A percentile compares a stretch with the other conserved stretches of the same genome.
Conservation (phyloP, 2,113 vertebrate genomes). For the Pandion haliaetus region DNA sequence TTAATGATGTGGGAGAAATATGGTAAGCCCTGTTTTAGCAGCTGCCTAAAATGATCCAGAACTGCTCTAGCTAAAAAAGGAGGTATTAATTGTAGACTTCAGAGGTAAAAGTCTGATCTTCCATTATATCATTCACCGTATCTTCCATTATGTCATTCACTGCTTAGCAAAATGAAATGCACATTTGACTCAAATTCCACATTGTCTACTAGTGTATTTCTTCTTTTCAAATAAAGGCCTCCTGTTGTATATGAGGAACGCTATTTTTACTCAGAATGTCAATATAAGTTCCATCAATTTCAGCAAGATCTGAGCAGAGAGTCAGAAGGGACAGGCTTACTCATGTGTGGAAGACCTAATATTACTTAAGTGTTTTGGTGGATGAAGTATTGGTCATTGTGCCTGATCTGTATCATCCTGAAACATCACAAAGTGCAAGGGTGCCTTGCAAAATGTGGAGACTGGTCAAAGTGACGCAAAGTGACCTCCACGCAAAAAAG, state of each 20-base stretch:
- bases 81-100: not conserved
- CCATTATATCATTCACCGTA: not conserved
- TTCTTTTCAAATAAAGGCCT: not conserved
- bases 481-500: fast-evolving
- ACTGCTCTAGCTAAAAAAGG: not conserved
- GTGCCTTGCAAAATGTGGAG: not conserved
- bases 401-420: not conserved
- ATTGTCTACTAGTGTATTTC: not conserved
- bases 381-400: not conserved
- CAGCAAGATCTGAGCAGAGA: not conserved
- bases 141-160: not conserved
- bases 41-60: not conserved
- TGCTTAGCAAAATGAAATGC: not conserved
- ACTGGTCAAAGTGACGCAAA: not conserved
- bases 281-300: not conserved
- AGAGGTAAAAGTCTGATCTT: not conserved
- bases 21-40: not conserved
- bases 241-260: not conserved
- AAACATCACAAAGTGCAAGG: not conserved
- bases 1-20: not conserved
- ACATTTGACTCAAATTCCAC: not conserved
- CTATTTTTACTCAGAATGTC: not conserved
- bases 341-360: not conserved
- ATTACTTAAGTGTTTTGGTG: not conserved
- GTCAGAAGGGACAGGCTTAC: not conserved